Evolutionary conservation across 1,140 invertebrate genomes (phyloP).

Genomic region (Leptopilina boulardi): DNA sequence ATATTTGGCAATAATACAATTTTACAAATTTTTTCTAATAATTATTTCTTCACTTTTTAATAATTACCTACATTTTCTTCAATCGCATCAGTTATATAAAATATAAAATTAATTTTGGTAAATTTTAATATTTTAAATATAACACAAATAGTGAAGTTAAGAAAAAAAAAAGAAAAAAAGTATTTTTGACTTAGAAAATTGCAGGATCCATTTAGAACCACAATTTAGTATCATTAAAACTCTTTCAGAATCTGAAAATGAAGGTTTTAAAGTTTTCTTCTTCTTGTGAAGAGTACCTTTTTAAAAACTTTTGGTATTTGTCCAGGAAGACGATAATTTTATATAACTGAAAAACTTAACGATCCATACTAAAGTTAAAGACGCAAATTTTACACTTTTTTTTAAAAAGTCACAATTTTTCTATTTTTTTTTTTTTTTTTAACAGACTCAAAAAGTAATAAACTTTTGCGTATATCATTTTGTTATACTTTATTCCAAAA

Average conservation of each 20-base stretch:
- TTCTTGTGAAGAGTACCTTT: background rate
- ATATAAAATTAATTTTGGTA: too few species aligned
- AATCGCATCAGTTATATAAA: too few species aligned
- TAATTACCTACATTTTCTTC: too few species aligned
- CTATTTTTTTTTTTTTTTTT: background rate
- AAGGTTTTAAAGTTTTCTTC: background rate
- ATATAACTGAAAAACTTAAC: background rate
- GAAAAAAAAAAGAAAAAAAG: background rate
- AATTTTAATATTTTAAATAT: too few species aligned
- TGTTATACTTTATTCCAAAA: too few species aligned
- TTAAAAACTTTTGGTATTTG: slow-evolving; percentile 21
- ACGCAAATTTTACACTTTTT: background rate
- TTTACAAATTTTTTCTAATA: too few species aligned
- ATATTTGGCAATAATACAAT: too few species aligned
- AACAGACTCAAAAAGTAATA: too few species aligned
- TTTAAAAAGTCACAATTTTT: background rate
- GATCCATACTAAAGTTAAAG: background rate
- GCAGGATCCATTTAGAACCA: background rate
- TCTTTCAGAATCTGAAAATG: slow-evolving; percentile 1
- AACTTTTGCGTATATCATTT: too few species aligned
- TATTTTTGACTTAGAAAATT: background rate
- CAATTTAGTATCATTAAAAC: background rate
- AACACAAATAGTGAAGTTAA: background rate
- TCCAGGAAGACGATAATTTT: background rate
- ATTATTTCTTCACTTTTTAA: too few species aligned